Conservation (phyloP, 1,140 invertebrate genomes). For the Rhagoletis pomonella region DNA sequence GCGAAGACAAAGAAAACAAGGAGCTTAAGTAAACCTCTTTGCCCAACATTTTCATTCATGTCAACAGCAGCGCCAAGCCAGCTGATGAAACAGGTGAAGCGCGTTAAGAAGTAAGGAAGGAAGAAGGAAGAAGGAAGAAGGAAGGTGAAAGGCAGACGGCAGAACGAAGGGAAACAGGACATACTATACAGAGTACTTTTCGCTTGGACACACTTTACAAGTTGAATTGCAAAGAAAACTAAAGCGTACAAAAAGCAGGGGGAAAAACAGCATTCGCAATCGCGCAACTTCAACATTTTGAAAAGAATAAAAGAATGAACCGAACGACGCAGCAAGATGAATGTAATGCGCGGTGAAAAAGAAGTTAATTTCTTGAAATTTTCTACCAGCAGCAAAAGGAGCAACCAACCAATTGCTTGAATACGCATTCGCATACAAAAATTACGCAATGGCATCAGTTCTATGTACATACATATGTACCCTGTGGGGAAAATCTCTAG, state of each 20-base stretch:
- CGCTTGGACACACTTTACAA: constrained; percentile 39
- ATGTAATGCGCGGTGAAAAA: constrained; percentile 14
- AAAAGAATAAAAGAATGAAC: background rate
- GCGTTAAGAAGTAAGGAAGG: background rate
- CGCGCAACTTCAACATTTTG: constrained; percentile 11
- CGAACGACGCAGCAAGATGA: background rate
- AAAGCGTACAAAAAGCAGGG: background rate
- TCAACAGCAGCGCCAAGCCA: background rate
- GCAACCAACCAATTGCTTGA: background rate
- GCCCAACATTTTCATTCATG: constrained; percentile 32
- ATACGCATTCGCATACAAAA: background rate
- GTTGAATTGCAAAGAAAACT: constrained; percentile 17
- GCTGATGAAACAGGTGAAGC: constrained; percentile 39
- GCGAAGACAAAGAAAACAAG: background rate
- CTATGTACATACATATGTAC: background rate
- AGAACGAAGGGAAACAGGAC: too few species aligned
- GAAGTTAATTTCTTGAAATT: constrained; percentile 46
- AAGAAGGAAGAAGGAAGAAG: background rate
- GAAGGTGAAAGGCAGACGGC: background rate
- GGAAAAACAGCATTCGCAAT: too few species aligned
- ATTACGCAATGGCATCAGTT: constrained; percentile 20
- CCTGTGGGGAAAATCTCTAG: too few species aligned
- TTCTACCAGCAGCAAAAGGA: background rate
- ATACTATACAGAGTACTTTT: background rate
- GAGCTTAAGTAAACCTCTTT: constrained; percentile 39